phyloP scores from a whole-genome alignment of 1,140 invertebrate genomes.

The Musca domestica region DNA sequence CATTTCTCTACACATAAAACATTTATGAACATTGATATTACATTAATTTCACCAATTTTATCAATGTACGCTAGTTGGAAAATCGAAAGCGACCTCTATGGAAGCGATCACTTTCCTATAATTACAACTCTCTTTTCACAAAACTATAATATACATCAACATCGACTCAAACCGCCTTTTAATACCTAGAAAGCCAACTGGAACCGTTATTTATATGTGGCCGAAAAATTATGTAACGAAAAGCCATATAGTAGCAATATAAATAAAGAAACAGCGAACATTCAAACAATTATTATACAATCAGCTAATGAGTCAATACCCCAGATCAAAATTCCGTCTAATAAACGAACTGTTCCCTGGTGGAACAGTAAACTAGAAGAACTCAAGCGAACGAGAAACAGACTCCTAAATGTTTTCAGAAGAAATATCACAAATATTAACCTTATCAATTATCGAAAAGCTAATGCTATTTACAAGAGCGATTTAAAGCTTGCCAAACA shows the following conservation, averaged over 20 bases:
- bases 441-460: conserved; percentile 28
- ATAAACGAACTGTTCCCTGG: too few relatives aligned
- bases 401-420: too few relatives aligned
- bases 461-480: conserved; percentile 24
- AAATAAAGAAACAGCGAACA: conserved; percentile 4
- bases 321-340: too few relatives aligned
- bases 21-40: conserved; percentile 1
- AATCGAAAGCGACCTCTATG: too few relatives aligned
- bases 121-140: background rate
- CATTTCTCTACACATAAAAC: too few relatives aligned
- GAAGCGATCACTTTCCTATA: conserved; percentile 22
- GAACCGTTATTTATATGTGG: too few relatives aligned
- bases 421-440: too few relatives aligned
- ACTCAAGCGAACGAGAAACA: too few relatives aligned
- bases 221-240: background rate
- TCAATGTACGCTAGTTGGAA: background rate
- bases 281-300: background rate
- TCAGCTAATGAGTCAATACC: background rate
- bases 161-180: background rate
- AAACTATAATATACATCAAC: too few relatives aligned
- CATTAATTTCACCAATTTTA: background rate
- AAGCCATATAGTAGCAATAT: background rate
- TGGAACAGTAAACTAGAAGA: too few relatives aligned
- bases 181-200: background rate
- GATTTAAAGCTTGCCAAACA: conserved; percentile 22